These are phyloP conservation scores for Poecilia velifera DNA, from an alignment of 2,797 vertebrate species.

Conservation along the genomic window DNA sequence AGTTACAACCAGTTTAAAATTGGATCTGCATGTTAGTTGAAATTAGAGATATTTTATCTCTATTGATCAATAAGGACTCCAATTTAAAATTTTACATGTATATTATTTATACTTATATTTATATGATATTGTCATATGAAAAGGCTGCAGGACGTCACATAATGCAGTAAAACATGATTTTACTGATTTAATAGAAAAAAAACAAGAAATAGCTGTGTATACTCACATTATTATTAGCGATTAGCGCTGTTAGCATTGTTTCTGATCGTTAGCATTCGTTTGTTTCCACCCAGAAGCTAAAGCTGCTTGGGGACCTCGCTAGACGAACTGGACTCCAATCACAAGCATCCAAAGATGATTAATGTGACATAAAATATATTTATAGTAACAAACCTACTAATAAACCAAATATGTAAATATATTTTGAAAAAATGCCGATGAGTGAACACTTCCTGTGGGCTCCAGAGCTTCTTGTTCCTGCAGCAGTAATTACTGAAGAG, in stretches of 20 bases:
- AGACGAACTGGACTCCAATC: not conserved
- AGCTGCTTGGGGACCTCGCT: not conserved
- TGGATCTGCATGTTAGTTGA: not conserved
- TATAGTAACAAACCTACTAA: not conserved
- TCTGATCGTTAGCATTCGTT: not conserved
- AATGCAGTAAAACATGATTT: not conserved
- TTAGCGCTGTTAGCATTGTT: not conserved
- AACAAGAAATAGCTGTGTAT: not conserved
- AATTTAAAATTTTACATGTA: not conserved
- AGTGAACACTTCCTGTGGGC: not conserved
- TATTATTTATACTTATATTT: not conserved
- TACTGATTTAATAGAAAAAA: not conserved
- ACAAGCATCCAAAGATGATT: not conserved
- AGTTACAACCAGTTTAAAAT: too few species aligned
- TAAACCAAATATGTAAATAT: not conserved
- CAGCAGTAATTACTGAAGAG: not conserved
- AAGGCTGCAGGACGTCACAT: not conserved
- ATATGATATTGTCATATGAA: not conserved
- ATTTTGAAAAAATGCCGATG: too few species aligned
- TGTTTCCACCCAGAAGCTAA: not conserved
- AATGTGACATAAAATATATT: not conserved
- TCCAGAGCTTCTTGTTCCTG: not conserved
- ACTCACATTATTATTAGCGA: not conserved
- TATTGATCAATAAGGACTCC: not conserved
- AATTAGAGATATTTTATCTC: not conserved